Percentiles rank a stretch among this genome's conserved stretches.
phyloP scores from a whole-genome alignment of 1,140 invertebrate genomes.

The Eupristina koningsbergeri region DNA sequence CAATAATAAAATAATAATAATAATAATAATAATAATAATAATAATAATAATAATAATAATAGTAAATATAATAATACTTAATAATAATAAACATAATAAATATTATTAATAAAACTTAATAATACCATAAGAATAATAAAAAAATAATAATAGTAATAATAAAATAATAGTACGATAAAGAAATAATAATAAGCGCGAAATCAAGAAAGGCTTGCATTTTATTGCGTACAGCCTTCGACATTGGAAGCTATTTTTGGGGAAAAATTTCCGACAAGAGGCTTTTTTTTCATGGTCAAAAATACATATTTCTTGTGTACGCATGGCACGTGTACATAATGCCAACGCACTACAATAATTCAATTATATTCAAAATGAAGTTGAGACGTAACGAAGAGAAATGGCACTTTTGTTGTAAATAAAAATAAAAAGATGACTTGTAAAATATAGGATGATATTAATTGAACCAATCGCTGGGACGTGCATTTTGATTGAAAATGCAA shows the following conservation, averaged over 20 bases:
- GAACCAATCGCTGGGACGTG: conserved; percentile 23
- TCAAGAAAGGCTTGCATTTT: conserved; percentile 40
- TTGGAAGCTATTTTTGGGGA: conserved; percentile 63
- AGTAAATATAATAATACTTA: conserved; percentile 6
- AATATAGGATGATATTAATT: conserved; percentile 42
- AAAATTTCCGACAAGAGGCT: conserved; percentile 33
- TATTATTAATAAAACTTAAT: conserved; percentile 32
- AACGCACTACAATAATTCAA: conserved; percentile 48
- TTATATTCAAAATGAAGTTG: conserved; percentile 27
- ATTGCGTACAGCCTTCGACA: conserved; percentile 48
- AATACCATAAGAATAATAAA: conserved; percentile 16
- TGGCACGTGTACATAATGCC: conserved; percentile 59
- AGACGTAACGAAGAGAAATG: conserved; percentile 2
- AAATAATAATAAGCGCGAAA: conserved; percentile 20
- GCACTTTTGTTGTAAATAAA: conserved; percentile 54
- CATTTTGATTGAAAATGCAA: conserved; percentile 38
- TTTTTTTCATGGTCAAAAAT: conserved; percentile 56
- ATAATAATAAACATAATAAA: conserved; percentile 21
- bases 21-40: conserved; percentile 9
- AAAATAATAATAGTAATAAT: conserved; percentile 33
- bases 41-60: conserved; percentile 15
- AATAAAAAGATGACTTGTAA: conserved; percentile 53
- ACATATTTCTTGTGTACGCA: conserved; percentile 60
- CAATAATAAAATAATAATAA: conserved; percentile 18
- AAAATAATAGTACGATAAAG: not conserved